Conservation (phyloP, 1,140 invertebrate genomes). For the Gryllus bimaculatus region DNA sequence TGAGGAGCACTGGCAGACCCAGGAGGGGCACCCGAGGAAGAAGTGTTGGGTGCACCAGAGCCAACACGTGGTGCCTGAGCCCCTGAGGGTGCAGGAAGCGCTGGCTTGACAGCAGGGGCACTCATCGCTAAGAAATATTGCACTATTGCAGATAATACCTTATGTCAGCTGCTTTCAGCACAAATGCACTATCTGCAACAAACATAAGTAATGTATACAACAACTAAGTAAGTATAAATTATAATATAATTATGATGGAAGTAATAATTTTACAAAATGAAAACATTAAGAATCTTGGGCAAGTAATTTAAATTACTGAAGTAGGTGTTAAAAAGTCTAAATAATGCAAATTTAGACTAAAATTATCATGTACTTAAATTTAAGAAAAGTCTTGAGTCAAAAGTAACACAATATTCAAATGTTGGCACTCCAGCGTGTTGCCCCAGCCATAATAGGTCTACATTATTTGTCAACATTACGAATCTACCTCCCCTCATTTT, state of each 20-base stretch:
- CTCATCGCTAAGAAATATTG: conserved; percentile 10
- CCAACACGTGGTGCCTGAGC: conserved; percentile 18
- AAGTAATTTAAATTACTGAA: too few relatives aligned
- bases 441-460: conserved; percentile 19
- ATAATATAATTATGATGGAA: too few relatives aligned
- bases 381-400: not conserved
- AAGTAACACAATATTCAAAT: conserved; percentile 13
- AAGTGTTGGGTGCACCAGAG: conserved; percentile 12
- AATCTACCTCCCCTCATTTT: not conserved
- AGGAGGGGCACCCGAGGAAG: conserved; percentile 8
- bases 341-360: not conserved
- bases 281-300: too few relatives aligned
- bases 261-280: too few relatives aligned
- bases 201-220: too few relatives aligned
- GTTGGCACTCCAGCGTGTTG: conserved; percentile 20
- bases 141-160: too few relatives aligned
- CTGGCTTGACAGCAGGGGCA: conserved; percentile 21
- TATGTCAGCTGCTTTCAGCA: too few relatives aligned
- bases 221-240: too few relatives aligned
- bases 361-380: not conserved
- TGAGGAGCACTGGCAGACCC: not conserved
- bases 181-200: too few relatives aligned
- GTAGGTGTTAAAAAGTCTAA: too few relatives aligned
- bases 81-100: conserved; percentile 18
- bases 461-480: conserved; percentile 20